Evolutionary conservation across 2,888 invertebrate species (phyloP).

Genomic region (Leptinotarsa rubiginosa): DNA sequence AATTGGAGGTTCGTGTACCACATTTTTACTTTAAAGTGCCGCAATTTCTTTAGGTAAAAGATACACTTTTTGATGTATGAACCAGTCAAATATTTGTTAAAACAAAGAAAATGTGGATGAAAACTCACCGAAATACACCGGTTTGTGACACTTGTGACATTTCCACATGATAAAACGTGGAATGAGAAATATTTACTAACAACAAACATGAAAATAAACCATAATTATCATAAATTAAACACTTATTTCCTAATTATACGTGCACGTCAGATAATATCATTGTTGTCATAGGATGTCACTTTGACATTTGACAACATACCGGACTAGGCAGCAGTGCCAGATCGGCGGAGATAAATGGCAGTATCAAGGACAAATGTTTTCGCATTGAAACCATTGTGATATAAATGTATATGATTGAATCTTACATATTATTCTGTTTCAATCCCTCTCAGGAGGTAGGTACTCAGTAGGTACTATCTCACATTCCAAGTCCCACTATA

Average conservation of each 20-base stretch:
- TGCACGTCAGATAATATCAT: conserved; percentile 33
- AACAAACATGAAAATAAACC: conserved; percentile 23
- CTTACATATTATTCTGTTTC: too few relatives aligned
- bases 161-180: conserved; percentile 74
- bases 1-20: too few relatives aligned
- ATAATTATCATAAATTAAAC: conserved; percentile 21
- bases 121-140: conserved; percentile 80
- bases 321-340: background rate
- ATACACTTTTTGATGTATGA: too few relatives aligned
- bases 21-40: too few relatives aligned
- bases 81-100: background rate
- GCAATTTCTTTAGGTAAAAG: too few relatives aligned
- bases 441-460: too few relatives aligned
- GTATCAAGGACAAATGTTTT: background rate
- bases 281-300: conserved; percentile 7
- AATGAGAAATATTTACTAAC: conserved; percentile 20
- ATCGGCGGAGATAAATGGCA: background rate
- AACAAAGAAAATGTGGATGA: conserved; percentile 27
- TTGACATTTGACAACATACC: background rate
- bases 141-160: conserved; percentile 85
- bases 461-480: too few relatives aligned
- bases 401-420: too few relatives aligned
- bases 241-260: conserved; percentile 20
- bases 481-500: too few relatives aligned
- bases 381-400: background rate